phyloP scores from a whole-genome alignment of 2,888 invertebrate species.

The Eulithis testata region DNA sequence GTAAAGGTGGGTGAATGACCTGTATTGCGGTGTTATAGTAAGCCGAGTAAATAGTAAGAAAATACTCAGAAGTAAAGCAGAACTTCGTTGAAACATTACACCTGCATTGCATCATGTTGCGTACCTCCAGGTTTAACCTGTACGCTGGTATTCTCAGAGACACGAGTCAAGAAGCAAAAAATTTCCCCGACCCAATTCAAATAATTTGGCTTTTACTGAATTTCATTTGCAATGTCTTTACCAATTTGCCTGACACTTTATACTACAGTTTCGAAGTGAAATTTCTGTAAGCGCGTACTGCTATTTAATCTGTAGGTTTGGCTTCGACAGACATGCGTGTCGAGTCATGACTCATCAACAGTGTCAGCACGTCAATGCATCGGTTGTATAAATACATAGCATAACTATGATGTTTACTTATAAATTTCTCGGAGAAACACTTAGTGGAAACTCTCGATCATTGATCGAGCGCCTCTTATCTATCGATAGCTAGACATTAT shows the following conservation, averaged over 20 bases:
- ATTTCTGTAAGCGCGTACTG: slow-evolving; percentile 3
- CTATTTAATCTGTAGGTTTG: slow-evolving; percentile 18
- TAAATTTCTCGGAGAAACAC: slow-evolving; percentile 53
- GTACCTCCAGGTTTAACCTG: too few species aligned
- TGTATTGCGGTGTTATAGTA: too few species aligned
- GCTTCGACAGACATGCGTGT: slow-evolving; percentile 53
- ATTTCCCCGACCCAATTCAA: too few species aligned
- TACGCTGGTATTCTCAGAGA: too few species aligned
- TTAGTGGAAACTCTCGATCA: slow-evolving; percentile 57
- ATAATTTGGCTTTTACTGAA: background rate
- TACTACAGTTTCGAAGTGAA: slow-evolving; percentile 6
- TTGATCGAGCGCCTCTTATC: slow-evolving; percentile 59
- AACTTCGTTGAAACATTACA: too few species aligned
- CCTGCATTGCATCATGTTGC: too few species aligned
- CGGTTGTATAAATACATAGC: slow-evolving; percentile 68
- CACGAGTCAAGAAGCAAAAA: too few species aligned
- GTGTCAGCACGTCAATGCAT: slow-evolving; percentile 69
- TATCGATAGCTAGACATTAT: slow-evolving; percentile 42
- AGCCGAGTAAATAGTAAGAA: too few species aligned
- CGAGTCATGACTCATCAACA: slow-evolving; percentile 71
- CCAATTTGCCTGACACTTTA: background rate
- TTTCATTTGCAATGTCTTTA: background rate
- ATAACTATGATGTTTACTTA: slow-evolving; percentile 68
- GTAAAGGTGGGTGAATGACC: too few species aligned
- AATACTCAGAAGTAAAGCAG: too few species aligned